phyloP scores from a whole-genome alignment of 2,797 vertebrate genomes.

The Tadarida brasiliensis region DNA sequence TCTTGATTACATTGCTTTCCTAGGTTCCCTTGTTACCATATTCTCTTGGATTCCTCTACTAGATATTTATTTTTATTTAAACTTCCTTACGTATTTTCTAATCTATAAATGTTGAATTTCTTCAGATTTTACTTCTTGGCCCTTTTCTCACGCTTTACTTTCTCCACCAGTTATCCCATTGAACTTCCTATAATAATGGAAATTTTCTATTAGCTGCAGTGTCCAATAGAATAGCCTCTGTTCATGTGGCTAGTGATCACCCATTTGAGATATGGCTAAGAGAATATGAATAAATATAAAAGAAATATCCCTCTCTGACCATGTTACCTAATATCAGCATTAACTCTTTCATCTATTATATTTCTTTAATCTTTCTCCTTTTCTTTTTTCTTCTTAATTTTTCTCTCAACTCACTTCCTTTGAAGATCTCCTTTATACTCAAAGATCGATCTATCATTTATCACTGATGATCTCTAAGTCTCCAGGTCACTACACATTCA shows the following conservation, averaged over 20 bases:
- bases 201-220: neutral
- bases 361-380: neutral
- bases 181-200: neutral
- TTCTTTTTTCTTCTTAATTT: neutral
- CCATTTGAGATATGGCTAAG: neutral
- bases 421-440: neutral
- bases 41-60: neutral
- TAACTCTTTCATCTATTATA: neutral
- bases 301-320: neutral
- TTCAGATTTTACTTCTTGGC: conserved; percentile 36
- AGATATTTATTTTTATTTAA: neutral
- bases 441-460: neutral
- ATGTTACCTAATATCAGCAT: neutral
- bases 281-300: neutral
- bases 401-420: neutral
- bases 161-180: neutral
- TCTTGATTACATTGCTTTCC: neutral
- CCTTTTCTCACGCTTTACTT: neutral
- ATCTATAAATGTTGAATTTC: neutral
- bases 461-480: neutral
- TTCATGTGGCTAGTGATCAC: no score
- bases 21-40: neutral
- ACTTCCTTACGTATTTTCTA: neutral
- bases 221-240: neutral
- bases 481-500: neutral